Conservation (phyloP, 1,140 invertebrate species). For the Bombus pascuorum region DNA sequence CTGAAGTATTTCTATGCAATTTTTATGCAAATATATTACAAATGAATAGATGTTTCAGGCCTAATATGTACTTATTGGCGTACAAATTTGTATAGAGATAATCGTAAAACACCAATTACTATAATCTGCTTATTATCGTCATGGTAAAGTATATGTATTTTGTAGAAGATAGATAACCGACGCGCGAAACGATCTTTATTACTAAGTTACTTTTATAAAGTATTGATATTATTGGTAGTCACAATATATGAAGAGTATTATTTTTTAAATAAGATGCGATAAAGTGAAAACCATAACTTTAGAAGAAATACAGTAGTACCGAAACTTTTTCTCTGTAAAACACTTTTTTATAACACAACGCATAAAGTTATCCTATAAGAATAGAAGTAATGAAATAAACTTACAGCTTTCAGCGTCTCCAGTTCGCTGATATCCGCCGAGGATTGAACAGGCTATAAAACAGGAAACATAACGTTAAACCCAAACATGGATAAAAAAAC, state of each 20-base stretch:
- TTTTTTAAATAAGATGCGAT: neutral
- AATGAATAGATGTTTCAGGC: neutral
- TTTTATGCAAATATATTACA: neutral
- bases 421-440: slow-evolving; percentile 62
- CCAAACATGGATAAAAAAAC: no score
- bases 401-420: slow-evolving; percentile 73
- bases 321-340: neutral
- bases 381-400: slow-evolving; percentile 22
- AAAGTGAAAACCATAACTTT: neutral
- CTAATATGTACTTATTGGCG: no score
- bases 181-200: neutral
- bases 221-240: neutral
- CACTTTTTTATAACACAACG: neutral
- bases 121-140: no score
- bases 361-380: neutral
- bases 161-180: neutral
- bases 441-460: slow-evolving; percentile 50
- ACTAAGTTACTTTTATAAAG: no score
- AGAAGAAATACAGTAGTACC: no score
- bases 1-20: neutral
- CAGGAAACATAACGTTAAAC: neutral
- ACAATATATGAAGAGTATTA: neutral
- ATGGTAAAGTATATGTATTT: neutral
- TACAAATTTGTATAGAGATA: neutral
- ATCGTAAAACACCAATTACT: neutral